Evolutionary conservation across 30 jellyfish, hydroid and myxozoan species (phyloP).

Genomic region (Aurelia sp.): DNA sequence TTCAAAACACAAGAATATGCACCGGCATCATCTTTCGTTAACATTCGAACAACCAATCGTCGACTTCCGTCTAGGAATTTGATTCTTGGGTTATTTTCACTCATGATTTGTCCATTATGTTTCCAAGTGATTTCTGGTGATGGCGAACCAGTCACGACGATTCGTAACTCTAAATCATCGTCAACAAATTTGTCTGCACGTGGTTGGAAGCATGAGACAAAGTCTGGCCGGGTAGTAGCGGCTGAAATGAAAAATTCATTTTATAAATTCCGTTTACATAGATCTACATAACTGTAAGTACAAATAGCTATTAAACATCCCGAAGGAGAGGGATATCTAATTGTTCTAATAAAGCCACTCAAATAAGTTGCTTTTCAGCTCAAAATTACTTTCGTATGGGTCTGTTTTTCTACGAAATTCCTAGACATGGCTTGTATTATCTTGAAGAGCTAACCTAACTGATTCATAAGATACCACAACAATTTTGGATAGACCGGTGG

Average conservation of each 20-base stretch:
- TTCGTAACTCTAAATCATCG: constrained; percentile 17
- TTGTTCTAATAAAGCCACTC: too few relatives aligned
- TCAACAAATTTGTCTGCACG: constrained; percentile 8
- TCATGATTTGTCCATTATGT: constrained; percentile 5
- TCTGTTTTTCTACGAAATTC: too few relatives aligned
- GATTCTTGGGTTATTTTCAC: constrained; percentile 15
- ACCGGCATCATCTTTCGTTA: constrained; percentile 49
- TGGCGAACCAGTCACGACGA: constrained; percentile 43
- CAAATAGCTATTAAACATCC: too few relatives aligned
- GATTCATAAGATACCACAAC: too few relatives aligned
- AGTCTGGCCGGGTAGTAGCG: neutral
- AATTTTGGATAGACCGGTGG: too few relatives aligned
- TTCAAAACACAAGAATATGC: constrained; percentile 38
- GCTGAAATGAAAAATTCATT: neutral
- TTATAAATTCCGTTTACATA: too few relatives aligned
- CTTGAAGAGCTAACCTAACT: too few relatives aligned
- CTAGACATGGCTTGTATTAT: too few relatives aligned
- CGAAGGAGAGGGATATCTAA: too few relatives aligned
- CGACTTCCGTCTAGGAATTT: constrained; percentile 3
- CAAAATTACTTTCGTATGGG: too few relatives aligned
- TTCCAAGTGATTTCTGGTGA: constrained; percentile 29
- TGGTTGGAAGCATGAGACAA: constrained; percentile 11
- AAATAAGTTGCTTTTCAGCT: too few relatives aligned
- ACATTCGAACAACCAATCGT: constrained; percentile 1
- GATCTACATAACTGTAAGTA: too few relatives aligned